Base-by-base conservation (phyloP, 2,113 vertebrate species). In the Greenwoodochromis staneri region DNA sequence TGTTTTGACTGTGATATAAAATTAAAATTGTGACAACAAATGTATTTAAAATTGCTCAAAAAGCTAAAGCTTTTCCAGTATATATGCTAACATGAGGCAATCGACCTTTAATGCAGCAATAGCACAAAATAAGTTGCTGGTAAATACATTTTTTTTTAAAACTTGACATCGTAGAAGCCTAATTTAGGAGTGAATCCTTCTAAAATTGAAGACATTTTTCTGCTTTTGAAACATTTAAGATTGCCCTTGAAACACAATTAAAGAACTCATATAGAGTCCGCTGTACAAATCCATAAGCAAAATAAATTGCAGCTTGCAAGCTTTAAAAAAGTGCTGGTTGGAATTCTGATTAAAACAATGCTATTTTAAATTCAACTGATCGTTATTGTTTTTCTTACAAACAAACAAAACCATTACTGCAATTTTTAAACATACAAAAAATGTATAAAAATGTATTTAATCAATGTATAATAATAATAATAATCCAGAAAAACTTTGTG, bases 111-210 rank as follows among this genome's bases (percentile, higher is more conserved):
- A 47, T 76, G 24, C 21, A 76, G 69, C 21, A 47, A 45, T 47
- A 47, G 42, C 40, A 45, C 24, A 76, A 27, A 71, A 24, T 42
- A 71, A 71, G 9, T 45, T 47, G 24, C 8, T 10, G 40, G 21
- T 76, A 16, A 73, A 73, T 6, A 3, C 1, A 0, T 45, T 40
- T 45, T 47, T 13, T 34, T 27, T 7, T 2, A 0, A 7, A 13
- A 29, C 42, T 19, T 24, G 8, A 16, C 36, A 71, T 42, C n/a
- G 0, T 31, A 29, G 9, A 76, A 29, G 14, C 14, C 14, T 29
- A 47, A 76, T 29, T 47, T 76, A 45, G 10, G 21, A 71, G 12
- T 71, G 12, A 24, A 71, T 40, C 36, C 7, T 42, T 14, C 21
- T 19, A 47, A 47, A 17, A 19, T 19, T 19, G 4, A 76, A 4